Evolutionary conservation across 1,140 invertebrate genomes (phyloP), one percentile per base, ranked within the genome.

Genomic region (Lasioglossum baleicum): DNA sequence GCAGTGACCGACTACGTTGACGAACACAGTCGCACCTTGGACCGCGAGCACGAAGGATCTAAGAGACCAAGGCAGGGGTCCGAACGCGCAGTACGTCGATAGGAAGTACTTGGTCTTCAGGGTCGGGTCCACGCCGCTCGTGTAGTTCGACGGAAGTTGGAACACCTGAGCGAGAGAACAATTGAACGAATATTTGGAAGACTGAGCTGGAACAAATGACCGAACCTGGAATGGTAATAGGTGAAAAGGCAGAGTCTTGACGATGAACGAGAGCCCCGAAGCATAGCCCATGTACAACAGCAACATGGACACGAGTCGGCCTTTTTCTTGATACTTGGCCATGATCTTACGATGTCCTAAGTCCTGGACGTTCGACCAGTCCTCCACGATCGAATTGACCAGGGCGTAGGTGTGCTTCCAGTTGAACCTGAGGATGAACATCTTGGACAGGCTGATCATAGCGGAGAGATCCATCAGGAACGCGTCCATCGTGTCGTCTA

Each of bases 401-500:
- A 86, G 40, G 0, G 22, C 7, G 13, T 48, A 66, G n/a, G 68
- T 71, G 31, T 86, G 65, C 22, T 48, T 70, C 67, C 42, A 75
- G 13, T 79, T 81, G 0, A 77, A 4, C 0, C 76, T 73, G 1
- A 76, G n/a, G 13, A 86, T 68, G 0, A 86, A 13, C 20, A 86
- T 42, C 22, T 89, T 89, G 2, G 83, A 76, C 0, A 83, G 63
- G 4, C 83, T 77, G 51, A 85, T 68, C 15, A 83, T 7, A n/a
- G 82, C 78, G 2, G 83, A 82, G 4, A 83, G 84, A 1, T 83
- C 70, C 83, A 89, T 80, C 5, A 88, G 40, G 58, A 88, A 79
- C 5, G 86, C 84, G 42, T 89, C 81, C 69, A 89, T 80, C 72
- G 75, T 76, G 22, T 86, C 84, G 22, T 86, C 81, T n/a, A 75